Evolutionary conservation across 2,888 invertebrate genomes (phyloP).

Genomic region (Drosophila mulleri): DNA sequence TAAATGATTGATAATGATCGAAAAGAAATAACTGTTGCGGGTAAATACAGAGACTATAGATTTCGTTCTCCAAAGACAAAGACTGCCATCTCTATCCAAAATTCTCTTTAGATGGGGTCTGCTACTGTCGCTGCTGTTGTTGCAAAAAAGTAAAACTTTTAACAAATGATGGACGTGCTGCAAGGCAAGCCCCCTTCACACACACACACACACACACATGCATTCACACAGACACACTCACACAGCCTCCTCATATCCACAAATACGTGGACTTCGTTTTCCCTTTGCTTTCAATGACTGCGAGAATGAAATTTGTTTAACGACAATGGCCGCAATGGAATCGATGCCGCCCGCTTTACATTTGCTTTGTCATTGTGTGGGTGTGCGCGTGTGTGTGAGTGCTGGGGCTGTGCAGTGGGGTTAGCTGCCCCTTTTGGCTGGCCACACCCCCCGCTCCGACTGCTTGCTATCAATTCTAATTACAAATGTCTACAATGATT

Average conservation of each 20-base stretch:
- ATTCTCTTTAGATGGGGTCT: background rate
- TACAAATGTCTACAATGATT: slow-evolving; percentile 85
- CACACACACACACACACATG: background rate
- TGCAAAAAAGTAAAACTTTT: slow-evolving; percentile 41
- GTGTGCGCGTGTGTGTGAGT: background rate
- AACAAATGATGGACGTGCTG: slow-evolving; percentile 69
- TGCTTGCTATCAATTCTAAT: slow-evolving; percentile 84
- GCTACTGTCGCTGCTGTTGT: background rate
- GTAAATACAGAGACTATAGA: too few relatives aligned
- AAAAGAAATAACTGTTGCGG: background rate
- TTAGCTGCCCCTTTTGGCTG: slow-evolving; percentile 1
- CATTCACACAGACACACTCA: too few relatives aligned
- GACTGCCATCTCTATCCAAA: background rate
- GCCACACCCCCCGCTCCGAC: slow-evolving; percentile 5
- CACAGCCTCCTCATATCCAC: background rate
- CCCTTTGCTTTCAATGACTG: slow-evolving; percentile 19
- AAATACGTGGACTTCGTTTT: slow-evolving; percentile 9
- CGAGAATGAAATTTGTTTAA: slow-evolving; percentile 77
- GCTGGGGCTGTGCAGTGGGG: slow-evolving; percentile 12
- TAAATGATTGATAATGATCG: background rate
- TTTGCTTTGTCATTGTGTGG: slow-evolving; percentile 42
- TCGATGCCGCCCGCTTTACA: slow-evolving; percentile 24
- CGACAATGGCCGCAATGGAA: slow-evolving; percentile 57
- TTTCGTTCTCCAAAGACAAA: too few relatives aligned
- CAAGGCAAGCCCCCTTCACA: background rate